phyloP scores from a whole-genome alignment of 2,113 vertebrate species.

The Pipa parva region DNA sequence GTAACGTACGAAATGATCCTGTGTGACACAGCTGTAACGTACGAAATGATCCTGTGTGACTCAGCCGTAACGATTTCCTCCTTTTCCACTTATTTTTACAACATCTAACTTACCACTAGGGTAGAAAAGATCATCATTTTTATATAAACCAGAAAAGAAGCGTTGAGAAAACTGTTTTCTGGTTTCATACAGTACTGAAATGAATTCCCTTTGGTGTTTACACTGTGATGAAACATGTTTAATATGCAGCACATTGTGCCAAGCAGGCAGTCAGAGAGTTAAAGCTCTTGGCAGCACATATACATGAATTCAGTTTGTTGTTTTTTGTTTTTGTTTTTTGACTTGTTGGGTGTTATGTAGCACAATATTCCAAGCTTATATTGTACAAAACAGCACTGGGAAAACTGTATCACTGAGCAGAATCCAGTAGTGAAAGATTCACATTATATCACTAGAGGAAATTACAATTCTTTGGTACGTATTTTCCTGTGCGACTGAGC shows the following conservation, averaged over 20 bases:
- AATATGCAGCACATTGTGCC: slow-evolving; percentile 22
- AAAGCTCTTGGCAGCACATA: slow-evolving; percentile 31
- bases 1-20: too few relatives aligned
- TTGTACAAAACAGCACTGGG: slow-evolving; percentile 45
- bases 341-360: slow-evolving; percentile 66
- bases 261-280: slow-evolving; percentile 45
- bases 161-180: too few relatives aligned
- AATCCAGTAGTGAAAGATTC: slow-evolving; percentile 49
- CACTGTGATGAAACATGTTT: background rate
- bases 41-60: too few relatives aligned
- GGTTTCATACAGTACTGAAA: slow-evolving; percentile 5
- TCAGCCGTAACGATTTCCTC: too few relatives aligned
- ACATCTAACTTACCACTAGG: too few relatives aligned
- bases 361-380: slow-evolving; percentile 65
- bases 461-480: slow-evolving; percentile 56
- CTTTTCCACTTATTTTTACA: too few relatives aligned
- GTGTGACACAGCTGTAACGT: too few relatives aligned
- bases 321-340: slow-evolving; percentile 50
- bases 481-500: slow-evolving; percentile 51
- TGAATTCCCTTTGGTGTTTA: slow-evolving; percentile 1
- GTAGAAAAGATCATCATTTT: too few relatives aligned
- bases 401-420: slow-evolving; percentile 42
- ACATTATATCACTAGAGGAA: slow-evolving; percentile 49
- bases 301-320: slow-evolving; percentile 16
- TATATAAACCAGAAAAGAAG: too few relatives aligned